A percentile compares a stretch with the other conserved stretches of the same genome.
These are phyloP conservation scores for Neopipo cinnamomea DNA, from an alignment of 2,113 vertebrate genomes.

Conservation along the genomic window DNA sequence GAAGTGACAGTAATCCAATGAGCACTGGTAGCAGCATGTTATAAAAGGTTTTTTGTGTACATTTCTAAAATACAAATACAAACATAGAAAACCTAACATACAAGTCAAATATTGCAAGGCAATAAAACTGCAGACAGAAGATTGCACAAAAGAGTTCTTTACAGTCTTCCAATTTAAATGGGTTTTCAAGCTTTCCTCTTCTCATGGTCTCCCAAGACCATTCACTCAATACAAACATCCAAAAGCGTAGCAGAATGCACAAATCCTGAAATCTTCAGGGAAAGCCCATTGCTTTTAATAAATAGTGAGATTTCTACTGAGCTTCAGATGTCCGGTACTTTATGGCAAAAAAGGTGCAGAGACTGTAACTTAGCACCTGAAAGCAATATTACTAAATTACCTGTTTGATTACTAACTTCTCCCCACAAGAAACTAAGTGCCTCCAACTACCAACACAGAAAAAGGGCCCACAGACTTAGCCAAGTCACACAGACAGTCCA, in stretches of 20 bases:
- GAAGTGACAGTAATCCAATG: background rate
- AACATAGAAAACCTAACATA: background rate
- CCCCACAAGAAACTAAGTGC: background rate
- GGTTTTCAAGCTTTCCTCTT: background rate
- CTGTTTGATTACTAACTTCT: background rate
- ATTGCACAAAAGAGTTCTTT: background rate
- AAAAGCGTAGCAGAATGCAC: background rate
- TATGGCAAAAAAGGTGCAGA: background rate
- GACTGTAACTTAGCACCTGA: background rate
- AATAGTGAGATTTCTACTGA: background rate
- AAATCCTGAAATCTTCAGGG: background rate
- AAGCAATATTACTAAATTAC: background rate
- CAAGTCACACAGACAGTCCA: background rate
- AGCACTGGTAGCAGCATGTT: background rate
- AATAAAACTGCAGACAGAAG: background rate
- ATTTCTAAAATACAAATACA: background rate
- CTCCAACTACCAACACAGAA: background rate
- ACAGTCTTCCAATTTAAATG: background rate
- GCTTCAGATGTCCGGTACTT: background rate
- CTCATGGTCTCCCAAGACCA: background rate
- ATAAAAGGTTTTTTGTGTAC: background rate
- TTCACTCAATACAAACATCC: background rate
- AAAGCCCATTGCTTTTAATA: background rate
- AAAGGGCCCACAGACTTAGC: background rate
- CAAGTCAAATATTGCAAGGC: background rate